phyloP scores from a whole-genome alignment of 2,888 invertebrate genomes.

The Apamea crenata region DNA sequence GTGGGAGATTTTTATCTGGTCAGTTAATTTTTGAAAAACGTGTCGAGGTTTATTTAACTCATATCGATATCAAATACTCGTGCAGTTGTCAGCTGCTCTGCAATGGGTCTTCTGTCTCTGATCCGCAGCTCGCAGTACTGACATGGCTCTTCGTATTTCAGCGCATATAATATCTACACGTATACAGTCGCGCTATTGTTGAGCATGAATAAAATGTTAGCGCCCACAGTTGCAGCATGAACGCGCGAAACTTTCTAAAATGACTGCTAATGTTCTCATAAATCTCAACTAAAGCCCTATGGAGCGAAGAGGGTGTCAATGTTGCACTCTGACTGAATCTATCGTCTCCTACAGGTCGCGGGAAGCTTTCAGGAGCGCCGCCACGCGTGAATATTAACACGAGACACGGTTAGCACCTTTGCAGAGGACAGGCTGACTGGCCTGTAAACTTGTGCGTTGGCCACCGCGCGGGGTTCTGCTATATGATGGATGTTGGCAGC shows the following conservation, averaged over 20 bases:
- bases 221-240: conserved; percentile 15
- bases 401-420: conserved; percentile 17
- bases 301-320: conserved; percentile 24
- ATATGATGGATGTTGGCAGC: neutral
- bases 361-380: neutral
- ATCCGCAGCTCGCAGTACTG: neutral
- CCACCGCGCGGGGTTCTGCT: neutral
- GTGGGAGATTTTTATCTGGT: neutral
- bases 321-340: conserved; percentile 35
- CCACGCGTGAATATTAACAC: conserved; percentile 19
- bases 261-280: conserved; percentile 54
- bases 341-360: conserved; percentile 12
- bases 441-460: conserved; percentile 3
- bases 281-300: conserved; percentile 25
- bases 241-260: conserved; percentile 40
- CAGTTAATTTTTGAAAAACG: neutral
- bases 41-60: neutral
- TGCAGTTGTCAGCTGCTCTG: neutral
- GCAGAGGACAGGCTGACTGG: too few relatives aligned
- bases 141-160: conserved; percentile 5
- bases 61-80: neutral
- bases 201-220: conserved; percentile 32
- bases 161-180: conserved; percentile 5
- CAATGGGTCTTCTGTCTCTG: neutral
- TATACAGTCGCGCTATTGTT: conserved; percentile 4